phyloP scores from a whole-genome alignment of 2,888 invertebrate genomes.

The Pardosa pseudoannulata region DNA sequence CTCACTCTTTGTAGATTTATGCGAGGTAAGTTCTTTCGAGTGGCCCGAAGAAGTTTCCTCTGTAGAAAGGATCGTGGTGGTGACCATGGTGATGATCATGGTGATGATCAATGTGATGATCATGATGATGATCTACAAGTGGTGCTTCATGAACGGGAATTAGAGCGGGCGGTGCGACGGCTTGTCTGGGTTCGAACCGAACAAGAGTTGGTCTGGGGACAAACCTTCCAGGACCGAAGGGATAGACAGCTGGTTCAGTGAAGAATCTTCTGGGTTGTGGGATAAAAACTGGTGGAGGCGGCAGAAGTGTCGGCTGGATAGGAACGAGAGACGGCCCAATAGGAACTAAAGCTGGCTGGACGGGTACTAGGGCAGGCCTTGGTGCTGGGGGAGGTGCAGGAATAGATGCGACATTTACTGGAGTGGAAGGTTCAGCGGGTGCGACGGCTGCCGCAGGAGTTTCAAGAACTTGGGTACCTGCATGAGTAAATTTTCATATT shows the following conservation, averaged over 20 bases:
- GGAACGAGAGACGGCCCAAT: background rate
- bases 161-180: background rate
- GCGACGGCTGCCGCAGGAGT: conserved; percentile 2
- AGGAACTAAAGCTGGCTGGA: conserved; percentile 4
- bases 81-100: too few species aligned
- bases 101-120: too few species aligned
- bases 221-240: background rate
- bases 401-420: background rate
- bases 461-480: background rate
- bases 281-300: background rate
- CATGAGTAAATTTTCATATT: background rate
- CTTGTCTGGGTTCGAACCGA: background rate
- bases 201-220: background rate
- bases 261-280: background rate
- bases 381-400: background rate
- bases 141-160: background rate
- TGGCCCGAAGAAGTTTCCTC: background rate
- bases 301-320: background rate
- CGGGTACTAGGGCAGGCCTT: conserved; percentile 26
- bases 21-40: background rate
- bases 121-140: too few species aligned
- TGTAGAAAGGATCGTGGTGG: background rate
- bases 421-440: too few species aligned
- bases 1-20: background rate
- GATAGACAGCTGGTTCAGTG: too few species aligned